Evolutionary conservation across 2,797 vertebrate genomes (phyloP), one percentile per base, ranked within the genome.

Genomic region (Arnoldichthys spilopterus): DNA sequence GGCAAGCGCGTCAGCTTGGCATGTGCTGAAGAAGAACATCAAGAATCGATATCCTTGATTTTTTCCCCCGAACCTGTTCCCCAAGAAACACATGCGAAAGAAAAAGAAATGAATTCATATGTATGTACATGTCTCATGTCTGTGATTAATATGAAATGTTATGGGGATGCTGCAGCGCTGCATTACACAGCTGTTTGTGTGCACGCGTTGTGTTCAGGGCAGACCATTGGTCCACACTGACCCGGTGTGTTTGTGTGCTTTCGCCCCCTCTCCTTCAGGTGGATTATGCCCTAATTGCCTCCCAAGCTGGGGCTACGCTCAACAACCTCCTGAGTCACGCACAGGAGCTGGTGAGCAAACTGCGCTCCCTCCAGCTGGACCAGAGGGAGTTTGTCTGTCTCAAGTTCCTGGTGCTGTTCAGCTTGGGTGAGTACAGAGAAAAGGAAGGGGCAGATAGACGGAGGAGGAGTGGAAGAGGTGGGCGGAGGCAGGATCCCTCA

Each of bases 381-480:
- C 96, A 97, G 82, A 95, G 98, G 86, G 98, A 99, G 89, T 99
- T 99, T 13, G 97, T 99, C 81, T 99, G 97, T 92, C 95, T 99
- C 90, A 99, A 99, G 91, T 99, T 99, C 91, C 89, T 99, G 91
- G 97, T 99, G 89, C 95, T 99, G 71, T 99, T 99, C 90, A 99
- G 97, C 91, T 92, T 97, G 89, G 98, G 98, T 99, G 92, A 94
- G 97, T 93, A 79, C 16, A 16, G 66, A 61, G 12, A 71, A 63
- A 70, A 24, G 68, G 51, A 28, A 77, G 43, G 56, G 28, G 74
- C 69, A 77, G 72, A 37, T 56, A 34, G 32, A 58, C 2, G 30
- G 80, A 47, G 78, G 80, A 73, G 82, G 22, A 22, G 43, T 26
- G 51, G 69, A 26, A 30, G 69, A 40, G 47, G 43, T 79, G 51